Percentiles rank a stretch among this genome's conserved stretches.
Evolutionary conservation across 2,888 invertebrate species (phyloP).

Genomic region (Aporophyla nigra): DNA sequence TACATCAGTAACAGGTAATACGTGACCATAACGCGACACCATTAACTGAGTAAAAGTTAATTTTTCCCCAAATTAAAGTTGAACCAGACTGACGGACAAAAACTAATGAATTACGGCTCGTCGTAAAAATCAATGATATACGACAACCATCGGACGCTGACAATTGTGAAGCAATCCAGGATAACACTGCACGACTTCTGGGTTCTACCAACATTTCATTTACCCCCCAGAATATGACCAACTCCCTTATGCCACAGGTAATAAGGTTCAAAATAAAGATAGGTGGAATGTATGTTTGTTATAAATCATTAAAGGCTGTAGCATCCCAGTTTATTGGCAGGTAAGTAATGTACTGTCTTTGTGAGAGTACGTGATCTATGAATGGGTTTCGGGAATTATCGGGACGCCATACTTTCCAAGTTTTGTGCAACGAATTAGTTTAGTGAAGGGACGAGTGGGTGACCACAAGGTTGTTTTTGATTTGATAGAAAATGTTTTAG

Average conservation of each 20-base stretch:
- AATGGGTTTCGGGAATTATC: conserved; percentile 83
- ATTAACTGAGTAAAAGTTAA: conserved; percentile 69
- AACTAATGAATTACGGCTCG: conserved; percentile 81
- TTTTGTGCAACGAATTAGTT: conserved; percentile 63
- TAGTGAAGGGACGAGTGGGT: not conserved
- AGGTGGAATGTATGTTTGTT: conserved; percentile 27
- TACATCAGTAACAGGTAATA: conserved; percentile 23
- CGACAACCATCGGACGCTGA: conserved; percentile 76
- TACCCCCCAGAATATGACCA: conserved; percentile 30
- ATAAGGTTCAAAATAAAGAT: conserved; percentile 46
- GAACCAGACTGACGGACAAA: conserved; percentile 72
- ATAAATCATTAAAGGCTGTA: conserved; percentile 72
- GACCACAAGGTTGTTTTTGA: not conserved
- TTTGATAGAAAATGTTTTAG: not conserved
- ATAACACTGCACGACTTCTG: conserved; percentile 77
- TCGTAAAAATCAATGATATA: conserved; percentile 86
- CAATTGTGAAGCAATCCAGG: conserved; percentile 83
- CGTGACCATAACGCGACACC: conserved; percentile 25
- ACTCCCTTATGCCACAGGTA: conserved; percentile 37
- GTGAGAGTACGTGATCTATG: conserved; percentile 83
- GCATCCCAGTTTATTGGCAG: conserved; percentile 74
- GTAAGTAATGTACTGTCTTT: conserved; percentile 75
- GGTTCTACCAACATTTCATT: conserved; percentile 55
- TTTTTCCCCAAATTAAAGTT: conserved; percentile 70
- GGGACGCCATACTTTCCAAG: conserved; percentile 63